Percentiles rank a stretch among this genome's conserved stretches.
phyloP scores from a whole-genome alignment of 2,888 invertebrate species.

The Biston betularia region DNA sequence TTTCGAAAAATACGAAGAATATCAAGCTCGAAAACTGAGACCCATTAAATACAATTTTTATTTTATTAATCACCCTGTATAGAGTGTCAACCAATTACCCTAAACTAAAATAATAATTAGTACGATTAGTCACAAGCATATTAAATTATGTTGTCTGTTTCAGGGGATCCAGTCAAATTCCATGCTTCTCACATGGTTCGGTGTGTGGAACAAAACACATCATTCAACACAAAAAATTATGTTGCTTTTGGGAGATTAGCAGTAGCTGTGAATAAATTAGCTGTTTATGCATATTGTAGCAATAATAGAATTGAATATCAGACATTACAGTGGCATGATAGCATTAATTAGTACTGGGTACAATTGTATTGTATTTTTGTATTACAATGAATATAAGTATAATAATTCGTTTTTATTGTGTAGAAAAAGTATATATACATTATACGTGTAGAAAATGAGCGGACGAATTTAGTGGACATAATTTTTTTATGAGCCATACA shows the following conservation, averaged over 20 bases:
- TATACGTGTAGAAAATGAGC: too few species aligned
- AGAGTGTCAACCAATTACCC: too few species aligned
- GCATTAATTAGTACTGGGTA: slow-evolving; percentile 54
- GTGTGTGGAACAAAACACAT: slow-evolving; percentile 84
- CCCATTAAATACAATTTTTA: too few species aligned
- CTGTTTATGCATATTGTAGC: slow-evolving; percentile 88
- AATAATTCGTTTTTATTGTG: too few species aligned
- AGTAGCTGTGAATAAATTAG: slow-evolving; percentile 91
- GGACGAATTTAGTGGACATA: too few species aligned
- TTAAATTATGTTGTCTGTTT: slow-evolving; percentile 52
- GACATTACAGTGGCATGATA: slow-evolving; percentile 87
- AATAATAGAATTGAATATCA: slow-evolving; percentile 80
- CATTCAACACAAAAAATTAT: slow-evolving; percentile 83
- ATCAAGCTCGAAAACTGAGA: too few species aligned
- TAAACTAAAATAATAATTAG: too few species aligned
- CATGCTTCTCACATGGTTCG: slow-evolving; percentile 92
- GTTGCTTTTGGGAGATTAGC: slow-evolving; percentile 91
- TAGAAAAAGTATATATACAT: too few species aligned
- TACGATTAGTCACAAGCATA: background rate
- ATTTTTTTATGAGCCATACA: too few species aligned
- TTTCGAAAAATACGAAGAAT: too few species aligned
- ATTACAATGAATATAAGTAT: background rate
- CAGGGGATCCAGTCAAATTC: slow-evolving; percentile 92
- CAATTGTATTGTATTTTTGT: slow-evolving; percentile 4
- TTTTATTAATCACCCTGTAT: too few species aligned